phyloP scores from a whole-genome alignment of 2,113 vertebrate genomes.

The Cyprinodon brontotheroides region DNA sequence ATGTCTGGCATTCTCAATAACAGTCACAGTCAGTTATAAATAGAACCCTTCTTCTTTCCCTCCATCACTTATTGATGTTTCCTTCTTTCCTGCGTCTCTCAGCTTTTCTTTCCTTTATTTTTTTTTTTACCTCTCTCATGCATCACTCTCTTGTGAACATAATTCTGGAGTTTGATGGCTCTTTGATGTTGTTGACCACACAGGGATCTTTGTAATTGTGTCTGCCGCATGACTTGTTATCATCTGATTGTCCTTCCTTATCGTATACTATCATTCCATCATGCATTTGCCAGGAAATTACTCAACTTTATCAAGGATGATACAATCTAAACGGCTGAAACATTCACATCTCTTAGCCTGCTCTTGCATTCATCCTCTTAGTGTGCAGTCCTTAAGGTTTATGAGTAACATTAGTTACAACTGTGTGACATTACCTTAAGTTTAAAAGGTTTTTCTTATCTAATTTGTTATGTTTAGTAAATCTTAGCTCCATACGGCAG shows the following conservation, averaged over 20 bases:
- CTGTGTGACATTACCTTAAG: neutral
- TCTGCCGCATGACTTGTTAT: slow-evolving; percentile 9
- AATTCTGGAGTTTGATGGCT: slow-evolving; percentile 28
- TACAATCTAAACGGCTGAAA: neutral
- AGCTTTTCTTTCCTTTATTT: too few species aligned
- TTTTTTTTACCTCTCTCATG: too few species aligned
- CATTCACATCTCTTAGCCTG: neutral
- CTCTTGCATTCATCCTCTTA: neutral
- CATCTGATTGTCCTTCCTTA: slow-evolving; percentile 27
- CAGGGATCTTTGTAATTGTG: slow-evolving; percentile 5
- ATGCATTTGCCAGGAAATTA: slow-evolving; percentile 32
- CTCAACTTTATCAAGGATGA: neutral
- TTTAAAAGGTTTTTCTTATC: neutral
- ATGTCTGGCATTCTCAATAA: slow-evolving; percentile 16
- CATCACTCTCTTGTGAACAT: slow-evolving; percentile 8
- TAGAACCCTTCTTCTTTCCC: slow-evolving; percentile 46
- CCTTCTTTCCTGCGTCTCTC: too few species aligned
- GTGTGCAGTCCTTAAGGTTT: neutral
- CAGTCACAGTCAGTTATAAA: slow-evolving; percentile 74
- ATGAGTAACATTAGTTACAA: neutral
- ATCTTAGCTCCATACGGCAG: neutral
- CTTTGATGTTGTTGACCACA: slow-evolving; percentile 31
- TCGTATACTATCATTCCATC: slow-evolving; percentile 7
- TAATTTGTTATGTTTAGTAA: neutral
- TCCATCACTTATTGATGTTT: slow-evolving; percentile 6